Evolutionary conservation across 1,140 invertebrate genomes (phyloP).

Genomic region (Listronotus oregonensis): DNA sequence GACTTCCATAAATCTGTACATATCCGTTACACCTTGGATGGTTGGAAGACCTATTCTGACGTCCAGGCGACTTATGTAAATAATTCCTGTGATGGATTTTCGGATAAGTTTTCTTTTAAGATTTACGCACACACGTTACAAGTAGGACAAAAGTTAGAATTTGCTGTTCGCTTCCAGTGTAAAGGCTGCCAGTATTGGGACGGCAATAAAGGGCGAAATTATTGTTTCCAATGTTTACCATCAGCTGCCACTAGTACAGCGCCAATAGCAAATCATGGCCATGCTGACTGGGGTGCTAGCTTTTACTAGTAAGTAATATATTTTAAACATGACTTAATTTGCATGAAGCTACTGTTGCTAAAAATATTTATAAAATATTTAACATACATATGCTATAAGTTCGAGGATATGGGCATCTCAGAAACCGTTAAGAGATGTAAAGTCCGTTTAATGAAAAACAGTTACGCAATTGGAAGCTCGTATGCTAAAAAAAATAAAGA

Average conservation of each 20-base stretch:
- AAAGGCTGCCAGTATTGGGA: constrained; percentile 89
- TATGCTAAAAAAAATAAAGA: too few species aligned
- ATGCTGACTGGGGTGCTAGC: constrained; percentile 44
- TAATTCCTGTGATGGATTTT: constrained; percentile 90
- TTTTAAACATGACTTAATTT: too few species aligned
- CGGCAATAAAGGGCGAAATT: constrained; percentile 84
- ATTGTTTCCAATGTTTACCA: constrained; percentile 81
- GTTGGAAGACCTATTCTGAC: constrained; percentile 84
- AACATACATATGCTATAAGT: too few species aligned
- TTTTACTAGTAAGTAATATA: constrained; percentile 53
- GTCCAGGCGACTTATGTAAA: constrained; percentile 81
- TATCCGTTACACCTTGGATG: constrained; percentile 83
- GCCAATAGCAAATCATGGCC: constrained; percentile 15
- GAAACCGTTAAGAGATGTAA: too few species aligned
- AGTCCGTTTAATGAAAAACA: too few species aligned
- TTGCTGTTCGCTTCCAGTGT: constrained; percentile 83
- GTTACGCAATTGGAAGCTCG: too few species aligned
- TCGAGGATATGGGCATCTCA: too few species aligned
- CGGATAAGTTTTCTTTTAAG: constrained; percentile 85
- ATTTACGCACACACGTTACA: constrained; percentile 73
- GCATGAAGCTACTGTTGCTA: too few species aligned
- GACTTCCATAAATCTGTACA: constrained; percentile 90
- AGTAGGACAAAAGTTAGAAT: constrained; percentile 76
- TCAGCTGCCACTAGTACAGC: constrained; percentile 42
- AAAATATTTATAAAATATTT: too few species aligned